Evolutionary conservation across 2,113 vertebrate species (phyloP), one percentile per base, ranked within the genome.

Genomic region (Phrynosoma blainvillii): DNA sequence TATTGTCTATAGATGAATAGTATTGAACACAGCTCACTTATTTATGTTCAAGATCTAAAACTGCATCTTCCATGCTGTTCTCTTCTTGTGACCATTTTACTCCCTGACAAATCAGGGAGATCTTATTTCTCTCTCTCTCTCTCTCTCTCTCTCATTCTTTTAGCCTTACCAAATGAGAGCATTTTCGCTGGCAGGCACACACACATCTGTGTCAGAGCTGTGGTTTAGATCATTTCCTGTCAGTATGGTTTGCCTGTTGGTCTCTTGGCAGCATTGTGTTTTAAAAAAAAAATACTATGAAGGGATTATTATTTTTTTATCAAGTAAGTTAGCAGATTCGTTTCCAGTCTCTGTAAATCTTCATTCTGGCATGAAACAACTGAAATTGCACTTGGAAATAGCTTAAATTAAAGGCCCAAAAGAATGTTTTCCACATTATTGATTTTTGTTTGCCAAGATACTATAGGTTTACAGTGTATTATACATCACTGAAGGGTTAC

Each of bases 201-300:
- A 5, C 14, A 30, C 30, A 0, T 30, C 87, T 78, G 84, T 1
- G 85, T 89, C 85, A 71, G 71, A 82, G 52, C 78, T 12, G 30
- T 0, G 71, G 77, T 84, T 40, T 62, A 70, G 30, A 6, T 86
- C 2, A 5, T 52, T 94, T 93, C 93, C 93, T 59, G 91, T 0
- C 71, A 1, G 2, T 66, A 3, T 84, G 70, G 76, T 9, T 52
- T 21, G 82, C 71, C 21, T 14, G 1, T 20, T 30, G 2, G 2
- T 74, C 30, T 59, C 75, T 73, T 82, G 1, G 0, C 0, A 0
- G 27, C 42, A 13, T 2, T 0, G 89, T 79, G 54, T 79, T 59
- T 78, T 16, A 20, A 21, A 66, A 6, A 68, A 88, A 56, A 70
- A 21, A 27, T 0, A 56, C 56, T n/a, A 62, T 30, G 80, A 56